Evolutionary conservation across 2,888 invertebrate genomes (phyloP).

Genomic region (Falcaria lacertinaria): DNA sequence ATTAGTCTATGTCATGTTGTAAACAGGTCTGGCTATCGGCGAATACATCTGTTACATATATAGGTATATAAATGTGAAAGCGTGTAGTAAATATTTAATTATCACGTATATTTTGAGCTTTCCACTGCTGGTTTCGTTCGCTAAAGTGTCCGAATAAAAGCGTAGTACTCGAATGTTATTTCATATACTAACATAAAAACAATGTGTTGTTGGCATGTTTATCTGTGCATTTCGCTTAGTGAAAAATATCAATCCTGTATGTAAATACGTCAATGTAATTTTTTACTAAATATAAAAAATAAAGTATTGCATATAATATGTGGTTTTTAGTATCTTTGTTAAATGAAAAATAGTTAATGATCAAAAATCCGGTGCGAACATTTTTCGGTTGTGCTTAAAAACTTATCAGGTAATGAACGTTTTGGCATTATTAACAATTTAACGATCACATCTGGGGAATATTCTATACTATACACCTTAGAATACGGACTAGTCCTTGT

Average conservation of each 20-base stretch:
- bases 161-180: background rate
- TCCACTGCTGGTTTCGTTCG: conserved; percentile 11
- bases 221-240: conserved; percentile 51
- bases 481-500: no score
- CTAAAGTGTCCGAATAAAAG: conserved; percentile 8
- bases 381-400: no score
- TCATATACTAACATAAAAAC: background rate
- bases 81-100: no score
- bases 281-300: conserved; percentile 70
- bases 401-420: no score
- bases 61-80: background rate
- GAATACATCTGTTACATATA: background rate
- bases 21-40: background rate
- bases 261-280: conserved; percentile 73
- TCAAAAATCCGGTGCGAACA: no score
- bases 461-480: no score
- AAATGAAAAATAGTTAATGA: no score
- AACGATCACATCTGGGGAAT: no score
- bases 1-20: no score
- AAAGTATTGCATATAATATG: conserved; percentile 61
- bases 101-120: conserved; percentile 3
- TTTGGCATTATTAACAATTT: no score
- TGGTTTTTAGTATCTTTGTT: conserved; percentile 37
- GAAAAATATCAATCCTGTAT: conserved; percentile 46
- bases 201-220: no score